Base-by-base conservation (phyloP, 2,113 vertebrate genomes). In the Oceanites oceanicus region DNA sequence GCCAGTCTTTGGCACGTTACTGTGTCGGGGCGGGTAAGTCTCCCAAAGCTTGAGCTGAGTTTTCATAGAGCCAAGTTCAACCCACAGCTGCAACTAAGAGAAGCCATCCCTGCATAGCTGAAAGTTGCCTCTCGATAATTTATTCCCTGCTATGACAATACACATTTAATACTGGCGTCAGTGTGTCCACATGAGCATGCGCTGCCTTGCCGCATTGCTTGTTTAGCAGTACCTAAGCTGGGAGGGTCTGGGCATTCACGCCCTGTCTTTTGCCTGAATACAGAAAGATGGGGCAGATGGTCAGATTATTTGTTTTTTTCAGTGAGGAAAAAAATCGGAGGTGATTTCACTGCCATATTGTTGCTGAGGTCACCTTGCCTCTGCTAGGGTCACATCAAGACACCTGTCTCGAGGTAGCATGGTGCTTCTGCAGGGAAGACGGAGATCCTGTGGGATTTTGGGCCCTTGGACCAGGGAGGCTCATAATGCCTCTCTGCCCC, bases 171-270 rank as follows among this genome's bases (percentile, higher is more conserved):
- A 15, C 10, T 30, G n/a, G 4, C 34, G 32, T 45, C 2, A 1
- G 11, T 14, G 59, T 30, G 19, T 63, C 68, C 23, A 13, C 3
- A 0, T 11, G 29, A 81, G 15, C 15, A 3, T 27, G 27, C 2
- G 3, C 42, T 85, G 38, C 79, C 74, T 47, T 27, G 45, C 36
- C 23, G 3, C 29, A 2, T 23, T 79, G 45, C 55, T 92, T 10
- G 1, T 56, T 87, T 75, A 67, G 70, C 32, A 52, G 32, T 8
- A 22, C 10, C 12, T 25, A 14, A 40, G 18, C 15, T 3, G 50
- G 45, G 16, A 77, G 5, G 18, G 23, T 47, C 26, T 3, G 1
- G 32, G 23, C 26, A 29, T 67, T 70, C 3, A 2, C 25, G 49
- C 61, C 6, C 26, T 58, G 3, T 26, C 9, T 58, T 56, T 73